Conservation (phyloP, 2,888 invertebrate species). For the Mythimna pallens region DNA sequence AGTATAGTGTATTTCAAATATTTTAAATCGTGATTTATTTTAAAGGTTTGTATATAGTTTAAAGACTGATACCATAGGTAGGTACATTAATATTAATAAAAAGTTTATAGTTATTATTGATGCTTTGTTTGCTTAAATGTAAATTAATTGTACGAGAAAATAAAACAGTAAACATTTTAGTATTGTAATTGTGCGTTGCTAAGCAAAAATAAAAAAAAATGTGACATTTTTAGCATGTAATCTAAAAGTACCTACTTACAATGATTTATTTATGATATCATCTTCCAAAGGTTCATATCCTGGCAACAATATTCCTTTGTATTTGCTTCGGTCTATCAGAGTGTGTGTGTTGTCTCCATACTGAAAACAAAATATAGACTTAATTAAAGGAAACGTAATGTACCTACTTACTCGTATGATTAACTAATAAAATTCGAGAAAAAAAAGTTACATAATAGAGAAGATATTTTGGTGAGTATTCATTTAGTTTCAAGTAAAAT, state of each 20-base stretch:
- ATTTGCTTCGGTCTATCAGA: conserved; percentile 96
- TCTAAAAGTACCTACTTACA: conserved; percentile 90
- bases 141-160: no score
- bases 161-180: no score
- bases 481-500: no score
- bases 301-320: conserved; percentile 96
- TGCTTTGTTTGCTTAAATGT: background rate
- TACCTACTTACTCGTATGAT: background rate
- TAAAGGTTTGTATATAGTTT: background rate
- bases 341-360: conserved; percentile 99
- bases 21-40: background rate
- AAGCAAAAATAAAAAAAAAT: no score
- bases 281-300: conserved; percentile 92
- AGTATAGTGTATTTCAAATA: background rate
- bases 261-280: conserved; percentile 90
- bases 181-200: no score
- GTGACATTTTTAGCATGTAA: no score
- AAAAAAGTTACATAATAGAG: no score
- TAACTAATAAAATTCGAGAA: no score
- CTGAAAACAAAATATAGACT: conserved; percentile 85
- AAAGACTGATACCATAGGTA: no score
- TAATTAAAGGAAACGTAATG: background rate
- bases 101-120: background rate
- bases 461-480: no score
- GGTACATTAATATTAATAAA: no score